Percentiles rank a stretch among this genome's conserved stretches.
Evolutionary conservation across 2,797 vertebrate genomes (phyloP).

Genomic region (Dallia pectoralis): DNA sequence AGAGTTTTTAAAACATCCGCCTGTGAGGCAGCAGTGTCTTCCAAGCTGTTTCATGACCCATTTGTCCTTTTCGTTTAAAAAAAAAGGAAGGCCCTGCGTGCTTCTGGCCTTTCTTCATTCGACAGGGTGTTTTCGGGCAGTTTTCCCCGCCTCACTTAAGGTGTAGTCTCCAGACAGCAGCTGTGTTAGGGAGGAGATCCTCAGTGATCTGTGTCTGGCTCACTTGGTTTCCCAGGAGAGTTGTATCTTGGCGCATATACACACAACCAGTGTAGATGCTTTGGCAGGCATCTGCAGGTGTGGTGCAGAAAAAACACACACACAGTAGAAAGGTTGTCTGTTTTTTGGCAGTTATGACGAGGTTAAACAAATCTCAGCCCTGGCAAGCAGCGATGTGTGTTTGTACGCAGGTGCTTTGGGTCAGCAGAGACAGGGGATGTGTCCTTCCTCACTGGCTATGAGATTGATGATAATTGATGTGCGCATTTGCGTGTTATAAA

Average conservation of each 20-base stretch:
- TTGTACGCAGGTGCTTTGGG: background rate
- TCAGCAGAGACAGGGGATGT: slow-evolving; percentile 3
- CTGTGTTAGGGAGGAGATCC: slow-evolving; percentile 4
- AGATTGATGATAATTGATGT: slow-evolving; percentile 5
- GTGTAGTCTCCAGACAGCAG: background rate
- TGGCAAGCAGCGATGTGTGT: slow-evolving; percentile 24
- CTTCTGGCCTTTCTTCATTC: background rate
- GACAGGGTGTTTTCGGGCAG: background rate
- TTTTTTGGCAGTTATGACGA: slow-evolving; percentile 21
- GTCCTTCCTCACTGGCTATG: slow-evolving; percentile 41
- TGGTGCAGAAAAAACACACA: slow-evolving; percentile 1
- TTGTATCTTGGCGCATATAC: slow-evolving; percentile 3
- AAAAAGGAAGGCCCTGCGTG: too few species aligned
- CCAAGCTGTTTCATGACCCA: too few species aligned
- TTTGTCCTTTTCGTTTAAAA: too few species aligned
- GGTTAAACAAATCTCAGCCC: slow-evolving; percentile 24
- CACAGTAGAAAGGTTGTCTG: background rate
- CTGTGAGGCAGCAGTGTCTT: too few species aligned
- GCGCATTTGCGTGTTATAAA: too few species aligned
- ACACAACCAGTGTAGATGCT: background rate
- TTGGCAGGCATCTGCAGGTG: background rate
- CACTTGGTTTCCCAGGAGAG: background rate
- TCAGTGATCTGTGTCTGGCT: background rate
- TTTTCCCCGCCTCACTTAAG: background rate
- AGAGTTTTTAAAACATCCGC: too few species aligned